phyloP scores from a whole-genome alignment of 64 coral and sea anemone species.

The Actinia equina region DNA sequence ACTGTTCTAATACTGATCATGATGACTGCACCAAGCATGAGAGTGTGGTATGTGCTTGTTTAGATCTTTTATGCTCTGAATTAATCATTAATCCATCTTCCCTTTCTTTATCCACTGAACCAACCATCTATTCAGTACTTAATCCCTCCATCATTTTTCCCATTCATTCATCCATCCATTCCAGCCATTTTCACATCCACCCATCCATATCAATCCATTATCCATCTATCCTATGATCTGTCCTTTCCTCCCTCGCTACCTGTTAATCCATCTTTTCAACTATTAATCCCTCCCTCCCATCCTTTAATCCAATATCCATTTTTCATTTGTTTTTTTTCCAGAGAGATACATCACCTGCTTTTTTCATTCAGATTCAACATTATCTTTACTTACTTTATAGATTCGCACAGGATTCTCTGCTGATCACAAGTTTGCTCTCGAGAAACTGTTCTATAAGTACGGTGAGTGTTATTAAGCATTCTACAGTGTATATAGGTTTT shows the following conservation, averaged over 20 bases:
- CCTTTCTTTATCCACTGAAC: too few species aligned
- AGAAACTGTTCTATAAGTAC: slow-evolving; percentile 86
- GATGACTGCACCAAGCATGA: slow-evolving; percentile 75
- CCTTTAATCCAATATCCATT: background rate
- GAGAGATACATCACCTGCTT: background rate
- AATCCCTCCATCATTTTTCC: too few species aligned
- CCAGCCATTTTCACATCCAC: too few species aligned
- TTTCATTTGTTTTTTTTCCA: background rate
- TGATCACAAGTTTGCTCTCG: slow-evolving; percentile 69
- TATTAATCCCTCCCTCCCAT: too few species aligned
- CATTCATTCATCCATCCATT: too few species aligned
- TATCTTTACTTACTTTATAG: slow-evolving; percentile 11
- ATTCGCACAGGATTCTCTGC: slow-evolving; percentile 63
- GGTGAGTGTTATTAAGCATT: slow-evolving; percentile 28
- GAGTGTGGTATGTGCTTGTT: slow-evolving; percentile 49
- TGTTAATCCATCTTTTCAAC: too few species aligned
- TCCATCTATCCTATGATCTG: too few species aligned
- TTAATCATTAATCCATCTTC: too few species aligned
- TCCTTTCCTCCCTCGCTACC: too few species aligned
- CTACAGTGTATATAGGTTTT: background rate
- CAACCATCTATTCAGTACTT: too few species aligned
- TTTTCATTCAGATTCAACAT: background rate
- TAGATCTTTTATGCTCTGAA: too few species aligned
- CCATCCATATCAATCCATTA: too few species aligned
- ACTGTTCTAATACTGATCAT: slow-evolving; percentile 75